A percentile compares a stretch with the other conserved stretches of the same genome.
These are phyloP conservation scores for Prosopocoilus inquinatus DNA, from an alignment of 2,888 invertebrate species.

Conservation along the genomic window DNA sequence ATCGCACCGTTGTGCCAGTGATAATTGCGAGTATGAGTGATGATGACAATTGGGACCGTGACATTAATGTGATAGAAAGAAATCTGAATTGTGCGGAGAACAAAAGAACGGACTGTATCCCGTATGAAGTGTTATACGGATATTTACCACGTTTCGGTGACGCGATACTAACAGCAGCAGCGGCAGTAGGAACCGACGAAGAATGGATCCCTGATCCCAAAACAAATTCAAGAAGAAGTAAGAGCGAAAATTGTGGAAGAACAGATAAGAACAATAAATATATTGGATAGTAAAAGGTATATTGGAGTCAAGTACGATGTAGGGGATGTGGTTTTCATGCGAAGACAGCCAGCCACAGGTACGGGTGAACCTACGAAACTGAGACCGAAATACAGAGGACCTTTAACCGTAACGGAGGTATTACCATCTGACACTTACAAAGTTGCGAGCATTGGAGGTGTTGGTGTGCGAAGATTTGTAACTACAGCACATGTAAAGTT, in stretches of 20 bases:
- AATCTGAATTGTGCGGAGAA: conserved; percentile 23
- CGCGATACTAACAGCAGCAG: neutral
- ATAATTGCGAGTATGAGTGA: conserved; percentile 14
- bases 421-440: too few relatives aligned
- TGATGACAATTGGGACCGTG: conserved; percentile 12
- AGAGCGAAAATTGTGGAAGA: neutral
- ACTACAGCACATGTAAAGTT: too few relatives aligned
- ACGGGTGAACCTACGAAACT: too few relatives aligned
- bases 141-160: conserved; percentile 9
- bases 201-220: neutral
- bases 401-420: too few relatives aligned
- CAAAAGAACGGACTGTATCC: conserved; percentile 22
- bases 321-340: neutral
- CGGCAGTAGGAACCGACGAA: neutral
- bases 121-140: conserved; percentile 21
- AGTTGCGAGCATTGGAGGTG: too few relatives aligned
- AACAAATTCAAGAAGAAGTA: neutral
- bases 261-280: neutral
- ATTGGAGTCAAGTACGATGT: neutral
- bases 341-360: neutral
- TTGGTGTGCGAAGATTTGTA: too few relatives aligned
- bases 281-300: neutral
- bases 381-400: too few relatives aligned
- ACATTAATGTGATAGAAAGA: conserved; percentile 19
- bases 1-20: conserved; percentile 16